phyloP scores from a whole-genome alignment of 2,113 vertebrate genomes.

The Microtus montanus region DNA sequence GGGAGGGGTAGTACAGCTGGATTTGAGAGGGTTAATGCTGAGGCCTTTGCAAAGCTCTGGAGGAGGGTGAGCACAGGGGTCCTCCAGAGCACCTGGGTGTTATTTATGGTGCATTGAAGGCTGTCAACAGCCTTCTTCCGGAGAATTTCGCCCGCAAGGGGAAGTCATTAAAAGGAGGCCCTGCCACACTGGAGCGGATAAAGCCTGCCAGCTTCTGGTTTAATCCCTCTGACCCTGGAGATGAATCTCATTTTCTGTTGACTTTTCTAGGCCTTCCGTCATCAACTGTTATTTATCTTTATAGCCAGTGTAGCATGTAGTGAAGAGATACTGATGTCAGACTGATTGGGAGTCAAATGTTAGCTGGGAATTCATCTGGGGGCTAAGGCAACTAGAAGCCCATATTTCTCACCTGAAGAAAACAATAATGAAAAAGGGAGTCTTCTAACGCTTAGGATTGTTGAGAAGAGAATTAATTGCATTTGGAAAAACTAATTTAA shows the following conservation, averaged over 20 bases:
- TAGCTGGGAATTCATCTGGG: neutral
- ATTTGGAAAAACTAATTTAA: neutral
- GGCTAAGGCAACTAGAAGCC: neutral
- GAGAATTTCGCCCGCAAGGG: conserved; percentile 59
- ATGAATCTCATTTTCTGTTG: conserved; percentile 50
- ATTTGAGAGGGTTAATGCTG: neutral
- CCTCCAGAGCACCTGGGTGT: conserved; percentile 55
- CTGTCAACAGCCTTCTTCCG: conserved; percentile 61
- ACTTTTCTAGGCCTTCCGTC: conserved; percentile 37
- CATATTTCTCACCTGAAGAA: neutral
- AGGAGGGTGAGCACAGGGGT: neutral
- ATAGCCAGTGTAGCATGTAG: neutral
- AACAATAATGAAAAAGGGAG: neutral
- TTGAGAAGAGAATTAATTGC: neutral
- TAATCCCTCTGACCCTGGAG: conserved; percentile 50
- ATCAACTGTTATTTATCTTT: conserved; percentile 31
- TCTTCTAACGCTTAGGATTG: neutral
- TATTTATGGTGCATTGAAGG: conserved; percentile 63
- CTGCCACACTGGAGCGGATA: conserved; percentile 2
- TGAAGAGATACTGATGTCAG: conserved; percentile 11
- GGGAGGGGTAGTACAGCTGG: neutral
- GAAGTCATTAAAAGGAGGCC: conserved; percentile 62
- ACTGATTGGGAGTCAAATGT: neutral
- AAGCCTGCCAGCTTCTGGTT: conserved; percentile 46
- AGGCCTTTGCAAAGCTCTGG: neutral